Evolutionary conservation across 2,888 invertebrate genomes (phyloP).

Genomic region (Zonitis immaculata): DNA sequence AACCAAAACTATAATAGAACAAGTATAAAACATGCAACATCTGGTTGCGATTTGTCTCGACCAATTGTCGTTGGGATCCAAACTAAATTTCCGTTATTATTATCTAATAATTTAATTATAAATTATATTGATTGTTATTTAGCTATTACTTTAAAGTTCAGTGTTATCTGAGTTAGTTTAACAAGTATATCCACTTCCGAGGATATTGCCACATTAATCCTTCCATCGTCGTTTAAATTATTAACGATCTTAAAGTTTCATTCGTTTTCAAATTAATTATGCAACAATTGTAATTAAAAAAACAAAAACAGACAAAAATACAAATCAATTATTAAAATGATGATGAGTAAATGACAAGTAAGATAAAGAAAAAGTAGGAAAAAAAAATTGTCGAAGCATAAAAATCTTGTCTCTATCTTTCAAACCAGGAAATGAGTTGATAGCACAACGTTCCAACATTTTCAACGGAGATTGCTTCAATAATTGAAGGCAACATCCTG

Average conservation of each 20-base stretch:
- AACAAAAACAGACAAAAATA: not conserved
- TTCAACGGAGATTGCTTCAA: slow-evolving; percentile 14
- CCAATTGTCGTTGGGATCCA: slow-evolving; percentile 3
- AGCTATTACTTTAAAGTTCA: slow-evolving; percentile 7
- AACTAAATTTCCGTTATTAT: not conserved
- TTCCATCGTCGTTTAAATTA: slow-evolving; percentile 30
- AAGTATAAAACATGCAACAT: slow-evolving; percentile 19
- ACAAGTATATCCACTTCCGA: slow-evolving; percentile 44
- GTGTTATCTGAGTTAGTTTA: slow-evolving; percentile 43
- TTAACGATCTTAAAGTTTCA: slow-evolving; percentile 28
- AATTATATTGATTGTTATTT: not conserved
- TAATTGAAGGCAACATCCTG: slow-evolving; percentile 23
- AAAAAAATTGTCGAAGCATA: slow-evolving; percentile 21
- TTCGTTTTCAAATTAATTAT: slow-evolving; percentile 13
- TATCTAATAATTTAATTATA: not conserved
- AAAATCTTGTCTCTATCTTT: slow-evolving; percentile 26
- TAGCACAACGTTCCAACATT: slow-evolving; percentile 14
- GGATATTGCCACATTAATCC: slow-evolving; percentile 40
- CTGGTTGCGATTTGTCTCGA: slow-evolving; percentile 17
- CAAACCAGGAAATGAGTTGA: slow-evolving; percentile 30
- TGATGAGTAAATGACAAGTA: not conserved
- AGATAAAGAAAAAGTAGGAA: slow-evolving; percentile 20
- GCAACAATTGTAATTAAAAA: slow-evolving; percentile 6
- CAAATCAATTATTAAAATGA: slow-evolving; percentile 5
- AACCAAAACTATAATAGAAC: slow-evolving; percentile 9